These are phyloP conservation scores for Chymomyza fuscimana DNA, from an alignment of 2,888 invertebrate genomes.

Conservation along the genomic window DNA sequence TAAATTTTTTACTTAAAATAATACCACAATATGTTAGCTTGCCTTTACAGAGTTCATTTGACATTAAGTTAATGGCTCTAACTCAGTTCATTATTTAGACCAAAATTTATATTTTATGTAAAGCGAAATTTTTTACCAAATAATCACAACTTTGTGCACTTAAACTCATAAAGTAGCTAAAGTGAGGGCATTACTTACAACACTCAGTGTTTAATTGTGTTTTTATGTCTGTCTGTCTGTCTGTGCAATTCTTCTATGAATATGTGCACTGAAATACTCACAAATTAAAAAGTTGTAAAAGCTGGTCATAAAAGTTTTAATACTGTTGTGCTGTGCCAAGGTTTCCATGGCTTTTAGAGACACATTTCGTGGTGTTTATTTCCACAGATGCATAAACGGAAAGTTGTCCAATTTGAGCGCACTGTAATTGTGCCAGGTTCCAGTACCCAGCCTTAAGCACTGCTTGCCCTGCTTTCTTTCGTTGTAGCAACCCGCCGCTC, in stretches of 20 bases:
- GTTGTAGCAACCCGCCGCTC: too few relatives aligned
- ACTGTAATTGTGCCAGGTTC: not conserved
- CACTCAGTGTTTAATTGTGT: not conserved
- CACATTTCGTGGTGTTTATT: not conserved
- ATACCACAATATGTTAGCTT: too few relatives aligned
- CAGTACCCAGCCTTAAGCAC: not conserved
- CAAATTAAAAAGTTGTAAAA: slow-evolving; percentile 5
- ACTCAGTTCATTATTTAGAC: too few relatives aligned
- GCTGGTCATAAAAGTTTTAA: slow-evolving; percentile 4
- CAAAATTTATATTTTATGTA: too few relatives aligned
- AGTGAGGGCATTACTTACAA: not conserved
- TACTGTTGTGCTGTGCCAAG: not conserved
- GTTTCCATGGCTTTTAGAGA: not conserved
- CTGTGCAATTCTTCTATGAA: not conserved
- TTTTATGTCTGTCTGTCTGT: not conserved
- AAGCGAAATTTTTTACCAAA: too few relatives aligned
- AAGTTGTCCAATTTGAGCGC: not conserved
- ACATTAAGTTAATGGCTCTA: too few relatives aligned
- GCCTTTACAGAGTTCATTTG: too few relatives aligned
- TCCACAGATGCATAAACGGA: not conserved
- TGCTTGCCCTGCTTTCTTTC: not conserved
- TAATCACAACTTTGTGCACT: too few relatives aligned
- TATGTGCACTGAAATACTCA: not conserved
- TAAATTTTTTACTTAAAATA: too few relatives aligned
- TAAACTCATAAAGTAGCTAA: too few relatives aligned